These are phyloP conservation scores for Leistus spinibarbis DNA, from an alignment of 2,888 invertebrate species.

Conservation along the genomic window DNA sequence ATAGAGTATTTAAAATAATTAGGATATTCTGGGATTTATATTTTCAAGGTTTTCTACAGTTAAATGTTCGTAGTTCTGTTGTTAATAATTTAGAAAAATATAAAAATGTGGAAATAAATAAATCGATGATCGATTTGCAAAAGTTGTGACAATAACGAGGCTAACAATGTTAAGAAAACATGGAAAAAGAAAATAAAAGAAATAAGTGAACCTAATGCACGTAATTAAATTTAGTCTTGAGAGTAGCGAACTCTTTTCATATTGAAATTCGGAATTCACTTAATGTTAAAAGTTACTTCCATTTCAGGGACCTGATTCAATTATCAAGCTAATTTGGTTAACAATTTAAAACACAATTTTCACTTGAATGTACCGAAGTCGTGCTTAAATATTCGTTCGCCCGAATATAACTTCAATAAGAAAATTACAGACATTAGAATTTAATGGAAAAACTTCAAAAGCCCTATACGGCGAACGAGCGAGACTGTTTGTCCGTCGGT, in stretches of 20 bases:
- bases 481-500: background rate
- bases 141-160: conserved; percentile 4
- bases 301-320: conserved; percentile 36
- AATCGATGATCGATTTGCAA: conserved; percentile 25
- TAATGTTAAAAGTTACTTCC: conserved; percentile 40
- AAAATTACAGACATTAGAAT: conserved; percentile 40
- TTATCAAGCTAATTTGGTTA: conserved; percentile 40
- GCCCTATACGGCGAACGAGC: conserved; percentile 21
- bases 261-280: conserved; percentile 39
- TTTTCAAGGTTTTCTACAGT: background rate
- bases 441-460: conserved; percentile 40
- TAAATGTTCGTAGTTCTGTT: background rate
- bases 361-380: conserved; percentile 38
- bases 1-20: no score
- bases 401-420: conserved; percentile 39
- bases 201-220: conserved; percentile 22
- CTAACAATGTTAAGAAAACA: no score
- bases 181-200: background rate
- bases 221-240: conserved; percentile 34
- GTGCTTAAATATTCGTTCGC: conserved; percentile 36
- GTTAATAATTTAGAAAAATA: conserved; percentile 1
- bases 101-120: no score
- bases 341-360: conserved; percentile 39
- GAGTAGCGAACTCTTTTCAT: conserved; percentile 36
- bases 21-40: no score